Base-by-base conservation (phyloP, 92 coral and sea anemone species). In the Epizoanthus ramosus region DNA sequence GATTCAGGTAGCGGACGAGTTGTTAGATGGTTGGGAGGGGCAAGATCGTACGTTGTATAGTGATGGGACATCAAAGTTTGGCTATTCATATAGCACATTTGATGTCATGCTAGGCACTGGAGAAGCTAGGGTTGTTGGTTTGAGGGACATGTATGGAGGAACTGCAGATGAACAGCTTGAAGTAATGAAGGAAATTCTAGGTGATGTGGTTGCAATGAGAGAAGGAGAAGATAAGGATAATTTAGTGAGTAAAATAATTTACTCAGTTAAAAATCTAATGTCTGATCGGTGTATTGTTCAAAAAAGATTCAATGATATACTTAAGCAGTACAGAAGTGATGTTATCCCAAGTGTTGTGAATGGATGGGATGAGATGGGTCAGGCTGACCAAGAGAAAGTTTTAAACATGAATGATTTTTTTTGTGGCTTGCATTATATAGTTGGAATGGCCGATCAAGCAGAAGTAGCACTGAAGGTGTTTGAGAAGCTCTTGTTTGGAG, bases 401-500 rank as follows among this genome's bases (percentile, higher is more conserved):
- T 8, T 47, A 7, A 7, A 47, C 10, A 79, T 79, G 83, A 64
- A 71, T 61, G 66, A 79, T 71, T 63, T 18, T 35, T 79, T 61
- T 63, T 79, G 83, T 60, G 66, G 66, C 63, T 10, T 16, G 19
- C 68, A 63, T 63, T 79, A 61, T 39, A 69, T 79, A 24, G 83
- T 79, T 3, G 66, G 66, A 39, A 69, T 79, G 33, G 83, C 58
- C 10, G 41, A 79, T 12, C 58, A 79, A 79, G 72, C 73, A 79
- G 66, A 79, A 35, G 66, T 39, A 37, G 71, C 71, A 69, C 66
- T 79, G 66, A 79, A 79, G 25, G 63, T 79, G 87, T 83, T 72
- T 83, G 87, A 83, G 43, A 79, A 83, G 57, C 70, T 70, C 59
- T 79, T 79, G 59, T 56, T 37, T 52, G 86, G 71, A 73, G 80